Base-by-base conservation (phyloP, 2,797 vertebrate species). In the Danio choprae region DNA sequence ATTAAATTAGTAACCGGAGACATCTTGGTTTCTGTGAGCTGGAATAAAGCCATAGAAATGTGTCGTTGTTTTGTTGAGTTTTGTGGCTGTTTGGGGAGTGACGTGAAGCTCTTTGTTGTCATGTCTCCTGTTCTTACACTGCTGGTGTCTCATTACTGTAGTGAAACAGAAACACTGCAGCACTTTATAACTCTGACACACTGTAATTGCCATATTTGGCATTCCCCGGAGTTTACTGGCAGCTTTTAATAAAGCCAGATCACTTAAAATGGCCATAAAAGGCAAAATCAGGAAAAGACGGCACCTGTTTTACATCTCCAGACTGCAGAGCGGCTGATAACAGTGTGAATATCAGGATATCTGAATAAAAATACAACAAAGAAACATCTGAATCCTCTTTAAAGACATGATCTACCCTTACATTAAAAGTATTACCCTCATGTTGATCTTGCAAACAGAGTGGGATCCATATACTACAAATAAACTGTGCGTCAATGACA, bases 131-230 rank as follows among this genome's bases (percentile, higher is more conserved):
- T 64, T 69, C 51, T 48, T 63, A 53, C 20, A 22, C 38, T 46
- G 44, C 78, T 63, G 81, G 83, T 79, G 79, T 86, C 79, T 71
- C 72, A 72, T 85, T 86, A 81, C 81, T 20, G 60, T 74, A 18
- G 67, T 51, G 72, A 79, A 79, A 79, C 72, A 85, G 83, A 83
- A 76, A 64, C 84, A 87, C 87, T 86, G 89, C 78, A 82, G 82
- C 84, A 83, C 84, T 78, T 56, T 88, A 87, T 86, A 80, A 85
- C 88, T 84, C 84, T 77, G 53, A 89, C 78, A 55, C 85, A 29
- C 83, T 85, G 84, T 88, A 88, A 90, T 92, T 90, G 84, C 93
- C 92, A 91, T 95, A 94, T 95, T 94, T 93, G 94, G 94, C 89
- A 86, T 86, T 88, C 83, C 83, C 86, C 77, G 82, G 87, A 88